A percentile compares a stretch with the other conserved stretches of the same genome.
Evolutionary conservation across 2,797 vertebrate genomes (phyloP).

Genomic region (Crocidura indochinensis): DNA sequence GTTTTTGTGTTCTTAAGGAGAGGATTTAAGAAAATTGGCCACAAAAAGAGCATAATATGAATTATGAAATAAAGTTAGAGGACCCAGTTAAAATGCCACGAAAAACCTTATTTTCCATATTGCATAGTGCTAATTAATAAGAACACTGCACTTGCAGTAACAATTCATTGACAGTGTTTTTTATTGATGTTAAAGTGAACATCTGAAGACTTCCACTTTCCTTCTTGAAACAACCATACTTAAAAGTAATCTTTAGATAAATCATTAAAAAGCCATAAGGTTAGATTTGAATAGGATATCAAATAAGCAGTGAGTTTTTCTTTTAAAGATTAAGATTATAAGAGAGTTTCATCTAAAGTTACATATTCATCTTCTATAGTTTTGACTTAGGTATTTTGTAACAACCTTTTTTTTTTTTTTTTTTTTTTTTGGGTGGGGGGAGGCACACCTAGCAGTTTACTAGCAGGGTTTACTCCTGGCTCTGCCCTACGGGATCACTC

Average conservation of each 20-base stretch:
- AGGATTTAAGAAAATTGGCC: constrained; percentile 13
- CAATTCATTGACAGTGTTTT: background rate
- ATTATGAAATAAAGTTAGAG: constrained; percentile 45
- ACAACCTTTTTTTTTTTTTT: too few species aligned
- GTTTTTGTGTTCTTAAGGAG: background rate
- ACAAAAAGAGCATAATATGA: background rate
- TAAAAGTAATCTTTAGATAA: constrained; percentile 29
- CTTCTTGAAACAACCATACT: constrained; percentile 26
- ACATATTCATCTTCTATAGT: background rate
- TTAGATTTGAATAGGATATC: background rate
- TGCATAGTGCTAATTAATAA: background rate
- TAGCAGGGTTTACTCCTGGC: too few species aligned
- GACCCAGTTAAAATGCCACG: background rate
- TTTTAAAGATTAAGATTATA: background rate
- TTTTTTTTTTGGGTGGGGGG: too few species aligned
- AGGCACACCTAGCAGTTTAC: too few species aligned
- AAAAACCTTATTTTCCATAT: constrained; percentile 10
- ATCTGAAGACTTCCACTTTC: constrained; percentile 22
- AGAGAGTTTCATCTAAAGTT: constrained; percentile 31
- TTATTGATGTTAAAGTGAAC: constrained; percentile 36
- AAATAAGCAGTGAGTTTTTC: background rate
- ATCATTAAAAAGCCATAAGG: constrained; percentile 12
- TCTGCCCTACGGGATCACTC: too few species aligned
- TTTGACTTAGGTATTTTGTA: background rate
- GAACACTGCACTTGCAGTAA: background rate